Percentiles rank a stretch among this genome's conserved stretches.
These are phyloP conservation scores for Poecilobothrus nobilitatus DNA, from an alignment of 2,888 invertebrate species.

Conservation along the genomic window DNA sequence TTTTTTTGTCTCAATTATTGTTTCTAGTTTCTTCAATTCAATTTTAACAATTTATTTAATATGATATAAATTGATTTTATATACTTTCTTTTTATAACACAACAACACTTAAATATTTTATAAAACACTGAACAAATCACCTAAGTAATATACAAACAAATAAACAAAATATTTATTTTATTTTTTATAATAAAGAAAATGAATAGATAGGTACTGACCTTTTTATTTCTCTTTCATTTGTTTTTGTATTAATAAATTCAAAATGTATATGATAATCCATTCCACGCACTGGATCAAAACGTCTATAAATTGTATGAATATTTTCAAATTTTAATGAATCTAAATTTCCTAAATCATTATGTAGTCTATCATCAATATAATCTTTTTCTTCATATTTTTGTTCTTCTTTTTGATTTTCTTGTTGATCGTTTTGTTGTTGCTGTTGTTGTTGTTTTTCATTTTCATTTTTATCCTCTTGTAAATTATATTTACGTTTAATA, in stretches of 20 bases:
- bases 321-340: conserved; percentile 46
- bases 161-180: neutral
- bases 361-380: too few species aligned
- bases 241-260: conserved; percentile 47
- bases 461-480: conserved; percentile 21
- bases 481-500: conserved; percentile 47
- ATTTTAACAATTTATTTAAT: too few species aligned
- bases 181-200: neutral
- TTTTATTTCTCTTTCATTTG: conserved; percentile 46
- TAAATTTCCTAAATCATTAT: neutral
- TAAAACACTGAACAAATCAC: too few species aligned
- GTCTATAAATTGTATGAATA: conserved; percentile 62
- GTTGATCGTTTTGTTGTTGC: neutral
- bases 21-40: too few species aligned
- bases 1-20: too few species aligned
- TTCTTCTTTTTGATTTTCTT: too few species aligned
- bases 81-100: too few species aligned
- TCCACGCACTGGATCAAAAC: conserved; percentile 74
- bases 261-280: conserved; percentile 76
- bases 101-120: neutral
- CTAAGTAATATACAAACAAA: neutral
- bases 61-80: too few species aligned
- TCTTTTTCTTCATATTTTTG: too few species aligned
- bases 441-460: neutral
- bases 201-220: conserved; percentile 34